phyloP scores from a whole-genome alignment of 2,113 vertebrate genomes.

The Mellivora capensis region DNA sequence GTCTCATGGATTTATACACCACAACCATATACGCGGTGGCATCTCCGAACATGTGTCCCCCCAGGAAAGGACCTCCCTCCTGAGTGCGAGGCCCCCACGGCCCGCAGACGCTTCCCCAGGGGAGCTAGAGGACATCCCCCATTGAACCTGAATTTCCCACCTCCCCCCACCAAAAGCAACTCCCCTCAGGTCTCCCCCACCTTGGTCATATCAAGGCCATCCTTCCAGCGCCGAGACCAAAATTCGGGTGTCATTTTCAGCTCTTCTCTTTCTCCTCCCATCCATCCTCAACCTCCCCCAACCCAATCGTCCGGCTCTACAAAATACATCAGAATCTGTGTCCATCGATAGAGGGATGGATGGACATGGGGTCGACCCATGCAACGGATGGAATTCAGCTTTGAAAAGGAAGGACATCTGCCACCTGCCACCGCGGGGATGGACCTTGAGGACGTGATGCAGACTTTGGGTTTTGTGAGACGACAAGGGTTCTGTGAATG shows the following conservation, averaged over 20 bases:
- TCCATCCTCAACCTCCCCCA: too few relatives aligned
- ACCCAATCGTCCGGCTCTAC: not conserved
- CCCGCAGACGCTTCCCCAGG: too few relatives aligned
- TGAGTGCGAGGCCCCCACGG: not conserved
- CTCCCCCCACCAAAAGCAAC: fast-evolving
- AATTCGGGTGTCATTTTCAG: not conserved
- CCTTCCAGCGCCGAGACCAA: not conserved
- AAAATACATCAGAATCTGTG: not conserved
- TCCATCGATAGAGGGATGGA: not conserved
- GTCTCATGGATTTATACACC: not conserved
- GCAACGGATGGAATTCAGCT: not conserved
- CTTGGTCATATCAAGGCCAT: not conserved
- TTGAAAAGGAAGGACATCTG: not conserved
- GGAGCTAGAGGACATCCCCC: too few relatives aligned
- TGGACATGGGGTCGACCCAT: not conserved
- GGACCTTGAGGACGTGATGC: not conserved
- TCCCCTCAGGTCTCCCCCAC: not conserved
- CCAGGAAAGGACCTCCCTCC: too few relatives aligned
- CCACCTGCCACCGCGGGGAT: fast-evolving
- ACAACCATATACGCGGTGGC: fast-evolving
- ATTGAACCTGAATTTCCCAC: not conserved
- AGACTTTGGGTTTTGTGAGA: not conserved
- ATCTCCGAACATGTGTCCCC: not conserved
- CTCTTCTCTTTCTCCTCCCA: not conserved
- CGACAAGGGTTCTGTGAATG: not conserved